phyloP scores from a whole-genome alignment of 2,113 vertebrate species.

The Rhynchopsitta pachyrhyncha region DNA sequence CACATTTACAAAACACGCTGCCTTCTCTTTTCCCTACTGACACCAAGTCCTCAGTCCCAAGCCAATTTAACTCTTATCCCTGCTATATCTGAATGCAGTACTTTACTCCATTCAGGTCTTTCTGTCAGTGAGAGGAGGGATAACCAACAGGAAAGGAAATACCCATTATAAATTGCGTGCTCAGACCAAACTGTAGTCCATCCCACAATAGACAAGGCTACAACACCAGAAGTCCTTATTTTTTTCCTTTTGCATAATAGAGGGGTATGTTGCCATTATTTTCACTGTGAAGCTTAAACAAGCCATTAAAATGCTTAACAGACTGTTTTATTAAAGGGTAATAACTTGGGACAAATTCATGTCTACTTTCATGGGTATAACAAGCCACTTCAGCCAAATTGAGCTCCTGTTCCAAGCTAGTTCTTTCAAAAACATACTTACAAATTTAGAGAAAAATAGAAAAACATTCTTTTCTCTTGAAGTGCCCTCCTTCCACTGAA shows the following conservation, averaged over 20 bases:
- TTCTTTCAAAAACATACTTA: background rate
- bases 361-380: background rate
- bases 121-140: background rate
- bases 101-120: background rate
- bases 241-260: background rate
- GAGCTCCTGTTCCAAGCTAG: background rate
- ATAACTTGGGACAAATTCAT: background rate
- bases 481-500: background rate
- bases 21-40: background rate
- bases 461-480: background rate
- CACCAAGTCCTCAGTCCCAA: background rate
- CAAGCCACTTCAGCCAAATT: background rate
- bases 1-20: rapidly evolving
- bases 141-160: background rate
- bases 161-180: background rate
- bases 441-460: background rate
- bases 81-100: background rate
- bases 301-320: background rate
- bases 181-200: background rate
- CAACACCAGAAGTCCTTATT: background rate
- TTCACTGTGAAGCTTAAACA: background rate
- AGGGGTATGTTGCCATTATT: background rate
- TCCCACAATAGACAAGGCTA: background rate
- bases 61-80: background rate
- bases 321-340: background rate